Evolutionary conservation across 2,113 vertebrate genomes (phyloP), one percentile per base, ranked within the genome.

Genomic region (Meriones unguiculatus): DNA sequence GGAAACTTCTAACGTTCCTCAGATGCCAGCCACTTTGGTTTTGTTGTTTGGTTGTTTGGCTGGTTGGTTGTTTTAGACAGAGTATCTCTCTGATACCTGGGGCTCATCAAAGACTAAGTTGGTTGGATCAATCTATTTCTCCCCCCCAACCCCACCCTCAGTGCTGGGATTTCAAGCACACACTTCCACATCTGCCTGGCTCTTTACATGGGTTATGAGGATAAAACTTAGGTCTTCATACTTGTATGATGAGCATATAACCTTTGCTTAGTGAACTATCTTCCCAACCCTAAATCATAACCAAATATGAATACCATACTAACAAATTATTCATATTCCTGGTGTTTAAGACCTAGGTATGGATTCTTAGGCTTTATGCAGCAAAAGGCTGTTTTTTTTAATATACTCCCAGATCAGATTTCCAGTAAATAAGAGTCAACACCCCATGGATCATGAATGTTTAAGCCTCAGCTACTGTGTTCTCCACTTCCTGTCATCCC

Each of bases 381-480:
- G 52, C 72, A 80, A 20, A 62, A 62, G 35, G 28, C 18, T 41
- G 35, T 46, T 73, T 64, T 46, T 76, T 85, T 17, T 52, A 32
- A 14, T 6, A 32, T 13, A 7, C 2, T 52, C 50, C 5, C 15
- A 59, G 30, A 28, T 85, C 38, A 73, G 46, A 91, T 62, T 87
- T 41, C 30, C 9, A 38, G 11, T 41, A 22, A 75, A n/a, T 2
- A 38, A 41, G 50, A 87, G 20, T 41, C 24, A 59, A 46, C 15
- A 52, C 1, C 1, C 50, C 18, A 18, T 0, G 6, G 72, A 57
- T 50, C 28, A 6, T 10, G 18, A 18, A 28, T 82, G 24, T n/a
- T 69, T 65, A 54, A 20, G 18, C 20, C 17, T 14, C 41, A 81
- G 11, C 1, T 18, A 35, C 15, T 76, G 54, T 22, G 20, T 7